Evolutionary conservation across 2,797 vertebrate species (phyloP), one percentile per base, ranked within the genome.

Genomic region (Neopelma chrysocephalum): DNA sequence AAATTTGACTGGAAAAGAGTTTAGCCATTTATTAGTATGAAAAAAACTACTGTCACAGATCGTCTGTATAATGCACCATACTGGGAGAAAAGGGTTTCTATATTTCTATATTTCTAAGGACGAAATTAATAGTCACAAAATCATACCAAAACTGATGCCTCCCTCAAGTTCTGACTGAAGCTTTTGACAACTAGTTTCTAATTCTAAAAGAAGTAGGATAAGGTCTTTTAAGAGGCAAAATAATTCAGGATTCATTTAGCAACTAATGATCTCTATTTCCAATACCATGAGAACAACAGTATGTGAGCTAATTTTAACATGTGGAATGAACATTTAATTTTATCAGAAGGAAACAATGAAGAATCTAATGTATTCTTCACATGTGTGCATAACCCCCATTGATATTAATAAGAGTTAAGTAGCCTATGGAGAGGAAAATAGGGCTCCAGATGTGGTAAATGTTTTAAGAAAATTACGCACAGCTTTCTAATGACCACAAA

Each of bases 321-420:
- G 64, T 87, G 88, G 90, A 92, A 94, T 87, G 90, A 96, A 92
- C 91, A 87, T 94, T 84, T 96, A 87, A 95, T 97, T 97, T 97
- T 97, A 97, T 93, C 90, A 87, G 73, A 96, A 92, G 94, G 86
- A 96, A 96, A 92, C 81, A 89, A 89, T 78, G 91, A 85, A 91
- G 68, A 18, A 42, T 77, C 80, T 93, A 86, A 86, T 96, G 96
- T 95, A 90, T 92, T 89, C 93, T 93, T 88, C 96, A 91, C 61
- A 80, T 96, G 96, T 68, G 45, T 94, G 71, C 88, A 83, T 94
- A 94, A 96, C 60, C 56, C 73, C 87, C 87, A 90, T 90, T 54
- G 66, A 96, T 97, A 87, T 93, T 96, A 94, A 85, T 97, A 95
- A 87, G 96, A 93, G 69, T 92, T 95, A 96, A 96, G 75, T 68